Base-by-base conservation (phyloP, 2,797 vertebrate genomes). In the Hephaestus fuliginosus region DNA sequence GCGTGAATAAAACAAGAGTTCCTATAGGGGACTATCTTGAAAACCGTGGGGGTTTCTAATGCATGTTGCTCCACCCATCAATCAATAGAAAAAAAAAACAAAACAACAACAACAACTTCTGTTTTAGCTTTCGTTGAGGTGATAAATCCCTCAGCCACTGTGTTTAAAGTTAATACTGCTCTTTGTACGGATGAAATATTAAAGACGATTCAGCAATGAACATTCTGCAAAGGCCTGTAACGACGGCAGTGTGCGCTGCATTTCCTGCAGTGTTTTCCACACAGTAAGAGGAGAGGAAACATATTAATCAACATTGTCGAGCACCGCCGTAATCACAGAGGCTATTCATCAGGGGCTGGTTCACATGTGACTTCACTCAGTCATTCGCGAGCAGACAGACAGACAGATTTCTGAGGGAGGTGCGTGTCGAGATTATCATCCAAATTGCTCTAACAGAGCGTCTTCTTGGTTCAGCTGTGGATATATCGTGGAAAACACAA, bases 291-390 rank as follows among this genome's bases (percentile, higher is more conserved):
- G 65, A 71, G 33, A 55, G 72, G 53, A 69, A 83, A 83, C 66
- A n/a, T 56, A 77, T 85, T 49, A 79, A 63, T 88, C 79, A 88
- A 58, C 46, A 57, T 30, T 60, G 53, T 56, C 46, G 3, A 75
- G 53, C 18, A 25, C 70, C 51, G 70, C 51, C 61, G 44, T 81
- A 49, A 76, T 62, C 69, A 78, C 66, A 64, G 36, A 55, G 30
- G 61, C 60, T 33, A 86, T 85, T 79, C 78, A 70, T 86, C 80
- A 83, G 36, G 5, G 17, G 7, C 30, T 18, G 6, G 33, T 30
- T 33, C 4, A 1, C n/a, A 44, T 52, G 30, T 30, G 58, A 51
- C 39, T 52, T 49, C 5, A 64, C 11, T 74, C 15, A 55, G 28
- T 52, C 41, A 65, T 28, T 69, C 41, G 61, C 41, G 25, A 6